Conservation (phyloP, 2,113 vertebrate species). For the Eidolon helvum region DNA sequence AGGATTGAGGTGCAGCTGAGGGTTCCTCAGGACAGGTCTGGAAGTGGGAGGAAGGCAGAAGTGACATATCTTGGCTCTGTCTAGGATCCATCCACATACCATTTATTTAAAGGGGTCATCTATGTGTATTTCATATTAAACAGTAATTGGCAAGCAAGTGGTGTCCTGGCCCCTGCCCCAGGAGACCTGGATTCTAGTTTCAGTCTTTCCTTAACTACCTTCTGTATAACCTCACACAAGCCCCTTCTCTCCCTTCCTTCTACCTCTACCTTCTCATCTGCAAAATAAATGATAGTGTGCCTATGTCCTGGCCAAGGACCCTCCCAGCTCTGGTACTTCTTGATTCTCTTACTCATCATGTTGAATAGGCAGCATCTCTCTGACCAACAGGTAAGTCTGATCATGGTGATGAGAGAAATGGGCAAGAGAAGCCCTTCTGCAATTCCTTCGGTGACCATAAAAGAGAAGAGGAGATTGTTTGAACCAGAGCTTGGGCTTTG, state of each 20-base stretch:
- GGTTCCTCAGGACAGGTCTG: not conserved
- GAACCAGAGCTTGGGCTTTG: not conserved
- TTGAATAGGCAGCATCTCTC: not conserved
- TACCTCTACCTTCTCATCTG: not conserved
- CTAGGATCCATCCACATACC: not conserved
- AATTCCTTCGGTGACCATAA: not conserved
- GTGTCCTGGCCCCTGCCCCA: not conserved
- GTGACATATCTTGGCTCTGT: not conserved
- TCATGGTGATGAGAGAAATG: not conserved
- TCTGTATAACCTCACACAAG: not conserved
- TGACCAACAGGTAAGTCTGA: not conserved
- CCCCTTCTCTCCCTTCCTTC: not conserved
- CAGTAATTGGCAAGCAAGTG: not conserved
- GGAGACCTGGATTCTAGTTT: not conserved
- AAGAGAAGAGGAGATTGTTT: not conserved
- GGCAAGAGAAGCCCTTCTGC: not conserved
- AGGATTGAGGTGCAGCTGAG: not conserved
- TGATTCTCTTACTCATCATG: not conserved
- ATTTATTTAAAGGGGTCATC: not conserved
- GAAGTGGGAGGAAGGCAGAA: not conserved
- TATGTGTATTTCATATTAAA: not conserved
- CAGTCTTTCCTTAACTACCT: not conserved
- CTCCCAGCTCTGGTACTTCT: not conserved
- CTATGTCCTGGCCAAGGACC: not conserved
- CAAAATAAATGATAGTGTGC: not conserved